Conservation (phyloP, 2,888 invertebrate genomes). For the Pinctada fucata region DNA sequence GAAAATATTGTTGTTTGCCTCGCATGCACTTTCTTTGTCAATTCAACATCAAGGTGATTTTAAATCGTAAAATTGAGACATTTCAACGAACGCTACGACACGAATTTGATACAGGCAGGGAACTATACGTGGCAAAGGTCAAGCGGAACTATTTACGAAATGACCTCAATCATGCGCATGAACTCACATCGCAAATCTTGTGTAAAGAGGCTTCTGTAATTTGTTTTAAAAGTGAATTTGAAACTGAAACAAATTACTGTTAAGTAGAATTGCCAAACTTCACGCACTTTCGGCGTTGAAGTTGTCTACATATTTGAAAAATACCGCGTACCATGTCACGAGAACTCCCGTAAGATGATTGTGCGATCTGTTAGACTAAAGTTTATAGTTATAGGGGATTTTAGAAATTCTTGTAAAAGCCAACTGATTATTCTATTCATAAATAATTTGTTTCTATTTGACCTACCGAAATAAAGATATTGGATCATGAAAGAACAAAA, state of each 20-base stretch:
- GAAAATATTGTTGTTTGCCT: not conserved
- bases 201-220: not conserved
- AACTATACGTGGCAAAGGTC: slow-evolving; percentile 28
- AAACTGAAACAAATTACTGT: not conserved
- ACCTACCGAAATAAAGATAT: no score
- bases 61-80: not conserved
- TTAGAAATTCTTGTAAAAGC: no score
- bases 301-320: no score
- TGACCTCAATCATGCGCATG: slow-evolving; percentile 14
- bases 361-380: no score
- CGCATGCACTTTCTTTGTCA: not conserved
- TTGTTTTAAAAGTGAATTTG: not conserved
- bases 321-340: no score
- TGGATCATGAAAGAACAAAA: no score
- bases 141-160: not conserved
- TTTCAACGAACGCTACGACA: slow-evolving; percentile 9
- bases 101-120: slow-evolving; percentile 6
- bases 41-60: not conserved
- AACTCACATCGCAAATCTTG: not conserved
- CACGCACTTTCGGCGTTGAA: no score
- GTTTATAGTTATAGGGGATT: no score
- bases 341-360: no score
- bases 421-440: no score
- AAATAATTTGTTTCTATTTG: no score
- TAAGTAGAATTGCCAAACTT: no score